A percentile compares a stretch with the other conserved stretches of the same genome.
phyloP scores from a whole-genome alignment of 2,888 invertebrate species.

The Tridacna gigas region DNA sequence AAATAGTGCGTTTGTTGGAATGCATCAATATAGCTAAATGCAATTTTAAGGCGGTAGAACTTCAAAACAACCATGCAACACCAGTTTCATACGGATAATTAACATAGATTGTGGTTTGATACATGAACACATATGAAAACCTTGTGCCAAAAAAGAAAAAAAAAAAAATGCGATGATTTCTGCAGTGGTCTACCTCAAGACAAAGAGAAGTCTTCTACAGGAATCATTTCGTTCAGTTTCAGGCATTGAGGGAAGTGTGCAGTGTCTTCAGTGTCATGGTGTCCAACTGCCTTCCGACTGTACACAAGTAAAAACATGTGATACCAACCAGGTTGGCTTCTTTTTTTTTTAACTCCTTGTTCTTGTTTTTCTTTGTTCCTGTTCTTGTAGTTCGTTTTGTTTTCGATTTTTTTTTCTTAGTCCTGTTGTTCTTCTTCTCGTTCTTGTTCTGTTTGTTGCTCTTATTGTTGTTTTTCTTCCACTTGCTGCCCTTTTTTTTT shows the following conservation, averaged over 20 bases:
- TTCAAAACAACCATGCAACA: no score
- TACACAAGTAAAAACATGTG: not conserved
- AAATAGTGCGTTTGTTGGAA: no score
- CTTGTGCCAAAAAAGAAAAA: no score
- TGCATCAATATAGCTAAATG: no score
- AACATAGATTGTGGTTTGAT: no score
- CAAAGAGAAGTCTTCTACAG: no score
- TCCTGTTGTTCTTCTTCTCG: not conserved
- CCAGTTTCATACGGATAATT: no score
- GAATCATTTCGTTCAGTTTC: not conserved
- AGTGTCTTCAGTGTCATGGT: not conserved
- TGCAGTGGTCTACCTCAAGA: no score
- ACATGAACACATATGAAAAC: no score
- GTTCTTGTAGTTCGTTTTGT: no score
- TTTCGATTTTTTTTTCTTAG: not conserved
- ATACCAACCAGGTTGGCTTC: not conserved
- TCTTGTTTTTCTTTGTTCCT: not conserved
- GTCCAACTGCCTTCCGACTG: not conserved
- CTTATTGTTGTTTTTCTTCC: not conserved
- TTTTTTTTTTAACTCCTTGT: not conserved
- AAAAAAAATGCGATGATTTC: no score
- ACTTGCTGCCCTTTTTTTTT: not conserved
- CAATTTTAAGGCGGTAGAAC: no score
- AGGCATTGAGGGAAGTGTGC: not conserved
- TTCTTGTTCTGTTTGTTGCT: not conserved